phyloP scores from a whole-genome alignment of 2,888 invertebrate genomes.

The Atethmia centrago region DNA sequence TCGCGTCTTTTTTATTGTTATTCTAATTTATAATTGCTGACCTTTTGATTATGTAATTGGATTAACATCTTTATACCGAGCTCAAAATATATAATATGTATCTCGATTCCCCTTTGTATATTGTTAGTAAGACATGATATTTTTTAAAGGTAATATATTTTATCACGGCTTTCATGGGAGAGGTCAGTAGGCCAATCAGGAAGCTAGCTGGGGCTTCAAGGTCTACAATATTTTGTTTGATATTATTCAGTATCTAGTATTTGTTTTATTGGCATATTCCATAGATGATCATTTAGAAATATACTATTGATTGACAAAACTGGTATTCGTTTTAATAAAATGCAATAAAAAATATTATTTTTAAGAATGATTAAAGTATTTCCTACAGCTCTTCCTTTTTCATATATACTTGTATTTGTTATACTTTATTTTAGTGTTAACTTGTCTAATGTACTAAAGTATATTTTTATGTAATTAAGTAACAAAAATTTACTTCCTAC shows the following conservation, averaged over 20 bases:
- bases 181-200: constrained; percentile 56
- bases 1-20: constrained; percentile 69
- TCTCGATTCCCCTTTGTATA: background rate
- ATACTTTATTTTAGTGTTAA: too few species aligned
- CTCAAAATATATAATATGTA: background rate
- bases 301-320: background rate
- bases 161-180: constrained; percentile 2
- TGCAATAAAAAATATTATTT: too few species aligned
- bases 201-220: constrained; percentile 18
- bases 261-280: background rate
- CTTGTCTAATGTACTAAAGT: too few species aligned
- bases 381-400: too few species aligned
- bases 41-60: constrained; percentile 29
- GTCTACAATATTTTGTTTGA: background rate
- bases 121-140: constrained; percentile 1
- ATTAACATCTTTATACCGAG: background rate
- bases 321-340: too few species aligned
- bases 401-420: too few species aligned
- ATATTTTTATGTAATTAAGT: too few species aligned
- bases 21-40: constrained; percentile 48
- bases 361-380: too few species aligned
- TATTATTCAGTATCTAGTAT: constrained; percentile 12
- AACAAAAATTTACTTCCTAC: background rate
- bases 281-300: background rate
- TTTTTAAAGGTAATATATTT: constrained; percentile 24